These are phyloP conservation scores for Danionella cerebrum DNA, from an alignment of 2,113 vertebrate genomes.

Conservation along the genomic window DNA sequence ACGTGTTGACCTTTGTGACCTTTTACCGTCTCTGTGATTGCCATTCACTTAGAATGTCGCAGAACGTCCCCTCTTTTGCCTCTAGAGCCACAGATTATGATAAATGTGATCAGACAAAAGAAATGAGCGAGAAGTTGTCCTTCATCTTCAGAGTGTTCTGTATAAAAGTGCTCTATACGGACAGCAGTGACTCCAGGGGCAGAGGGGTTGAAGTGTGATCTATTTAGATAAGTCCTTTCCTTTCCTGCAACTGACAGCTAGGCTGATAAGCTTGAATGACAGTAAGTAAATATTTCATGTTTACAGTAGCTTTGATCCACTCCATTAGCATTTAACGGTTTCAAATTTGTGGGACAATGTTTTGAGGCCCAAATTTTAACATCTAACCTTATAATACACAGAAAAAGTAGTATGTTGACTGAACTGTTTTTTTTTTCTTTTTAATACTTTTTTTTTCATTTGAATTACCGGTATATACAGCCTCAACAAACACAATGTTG, in stretches of 20 bases:
- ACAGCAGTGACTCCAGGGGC: conserved; percentile 29
- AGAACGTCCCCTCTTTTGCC: neutral
- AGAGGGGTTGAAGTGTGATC: conserved; percentile 37
- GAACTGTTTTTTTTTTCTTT: too few relatives aligned
- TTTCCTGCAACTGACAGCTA: conserved; percentile 6
- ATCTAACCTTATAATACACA: too few relatives aligned
- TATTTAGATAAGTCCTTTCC: conserved; percentile 41
- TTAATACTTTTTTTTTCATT: too few relatives aligned
- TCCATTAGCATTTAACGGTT: conserved; percentile 19
- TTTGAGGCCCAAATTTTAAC: too few relatives aligned
- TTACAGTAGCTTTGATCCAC: conserved; percentile 30
- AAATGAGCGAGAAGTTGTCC: neutral
- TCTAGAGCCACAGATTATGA: neutral
- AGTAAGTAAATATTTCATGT: conserved; percentile 42
- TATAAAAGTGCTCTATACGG: conserved; percentile 4
- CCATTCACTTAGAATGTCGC: conserved; percentile 23
- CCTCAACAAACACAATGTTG: too few relatives aligned
- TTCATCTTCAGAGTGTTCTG: neutral
- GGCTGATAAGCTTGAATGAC: conserved; percentile 39
- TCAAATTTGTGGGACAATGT: neutral
- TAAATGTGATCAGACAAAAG: neutral
- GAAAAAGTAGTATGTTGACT: too few relatives aligned
- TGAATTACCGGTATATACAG: too few relatives aligned
- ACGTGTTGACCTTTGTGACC: conserved; percentile 29
- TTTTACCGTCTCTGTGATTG: conserved; percentile 35